Evolutionary conservation across 2,113 vertebrate species (phyloP).

Genomic region (Caloenas nicobarica): DNA sequence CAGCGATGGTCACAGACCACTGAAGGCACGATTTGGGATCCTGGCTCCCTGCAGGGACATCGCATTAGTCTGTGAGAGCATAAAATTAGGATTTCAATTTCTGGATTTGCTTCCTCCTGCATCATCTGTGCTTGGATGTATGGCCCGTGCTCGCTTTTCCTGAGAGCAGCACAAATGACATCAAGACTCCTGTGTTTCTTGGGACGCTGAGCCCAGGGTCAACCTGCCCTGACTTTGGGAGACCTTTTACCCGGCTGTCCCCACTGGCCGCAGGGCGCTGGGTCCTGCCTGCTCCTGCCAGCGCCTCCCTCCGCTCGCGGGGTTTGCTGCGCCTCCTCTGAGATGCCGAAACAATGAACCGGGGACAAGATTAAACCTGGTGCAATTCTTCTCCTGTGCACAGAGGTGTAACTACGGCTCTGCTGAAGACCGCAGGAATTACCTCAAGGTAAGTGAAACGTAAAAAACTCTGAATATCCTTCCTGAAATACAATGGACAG

Average conservation of each 20-base stretch:
- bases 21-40: neutral
- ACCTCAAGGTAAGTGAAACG: neutral
- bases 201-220: neutral
- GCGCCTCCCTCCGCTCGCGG: fast-evolving
- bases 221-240: neutral
- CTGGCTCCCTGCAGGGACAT: neutral
- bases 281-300: conserved; percentile 1
- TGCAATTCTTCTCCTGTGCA: neutral
- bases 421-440: conserved; percentile 35
- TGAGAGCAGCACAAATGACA: neutral
- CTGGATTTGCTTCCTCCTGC: neutral
- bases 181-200: neutral
- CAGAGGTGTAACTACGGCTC: neutral
- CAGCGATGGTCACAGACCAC: neutral
- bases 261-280: fast-evolving
- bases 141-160: neutral
- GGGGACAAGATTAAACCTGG: conserved; percentile 34
- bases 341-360: conserved; percentile 16
- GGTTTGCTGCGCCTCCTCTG: conserved; percentile 25
- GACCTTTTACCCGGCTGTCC: neutral
- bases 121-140: neutral
- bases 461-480: neutral
- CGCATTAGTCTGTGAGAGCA: neutral
- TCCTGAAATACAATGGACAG: conserved; percentile 5
- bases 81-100: neutral